These are phyloP conservation scores for Rynchops niger DNA, from an alignment of 2,113 vertebrate genomes.

Conservation along the genomic window DNA sequence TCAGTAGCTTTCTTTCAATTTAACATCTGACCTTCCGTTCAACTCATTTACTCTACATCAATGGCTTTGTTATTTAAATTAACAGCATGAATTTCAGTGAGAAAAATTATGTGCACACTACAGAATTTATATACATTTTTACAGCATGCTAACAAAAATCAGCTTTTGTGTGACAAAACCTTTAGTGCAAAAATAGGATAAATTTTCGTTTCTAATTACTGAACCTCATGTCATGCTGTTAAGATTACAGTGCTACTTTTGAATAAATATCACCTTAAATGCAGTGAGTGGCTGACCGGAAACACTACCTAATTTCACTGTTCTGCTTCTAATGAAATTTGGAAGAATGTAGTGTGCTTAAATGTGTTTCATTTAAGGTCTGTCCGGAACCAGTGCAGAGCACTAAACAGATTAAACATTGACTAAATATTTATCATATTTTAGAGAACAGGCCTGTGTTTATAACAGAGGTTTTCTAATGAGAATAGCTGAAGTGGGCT, in stretches of 20 bases:
- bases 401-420: constrained; percentile 1
- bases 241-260: neutral
- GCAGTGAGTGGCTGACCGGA: neutral
- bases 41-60: neutral
- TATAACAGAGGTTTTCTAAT: neutral
- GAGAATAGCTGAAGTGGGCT: neutral
- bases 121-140: neutral
- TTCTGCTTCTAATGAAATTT: neutral
- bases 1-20: neutral
- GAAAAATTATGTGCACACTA: neutral
- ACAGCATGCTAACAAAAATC: neutral
- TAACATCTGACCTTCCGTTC: neutral
- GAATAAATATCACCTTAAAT: neutral
- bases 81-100: neutral
- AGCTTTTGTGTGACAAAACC: neutral
- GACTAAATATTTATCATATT: neutral
- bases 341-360: neutral
- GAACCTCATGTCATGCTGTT: neutral
- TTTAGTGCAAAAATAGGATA: neutral
- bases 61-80: neutral
- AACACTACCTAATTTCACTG: neutral
- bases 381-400: neutral
- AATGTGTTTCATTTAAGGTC: neutral
- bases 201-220: neutral
- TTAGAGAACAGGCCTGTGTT: neutral